Base-by-base conservation (phyloP, 2,888 invertebrate species). In the Pachliopta kotzebuea region DNA sequence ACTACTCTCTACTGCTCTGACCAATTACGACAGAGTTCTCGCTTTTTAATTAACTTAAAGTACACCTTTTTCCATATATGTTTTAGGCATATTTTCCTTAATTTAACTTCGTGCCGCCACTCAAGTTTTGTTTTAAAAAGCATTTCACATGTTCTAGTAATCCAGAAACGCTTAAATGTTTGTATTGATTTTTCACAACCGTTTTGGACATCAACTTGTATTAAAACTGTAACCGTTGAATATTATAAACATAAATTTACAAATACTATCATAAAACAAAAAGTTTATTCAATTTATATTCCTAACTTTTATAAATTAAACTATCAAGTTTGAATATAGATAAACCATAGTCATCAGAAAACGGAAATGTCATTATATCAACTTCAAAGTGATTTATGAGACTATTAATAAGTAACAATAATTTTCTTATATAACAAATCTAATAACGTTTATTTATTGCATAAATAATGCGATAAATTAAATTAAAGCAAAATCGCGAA, bases 21-120 rank as follows among this genome's bases (percentile, higher is more conserved):
- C 83, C 80, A 79, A 75, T 78, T 74, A 77, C 73, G 76, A 74
- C 72, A 72, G 65, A 75, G 76, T 74, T 69, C 74, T 62, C 62
- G 66, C 71, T 70, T n/a, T 20, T 70, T 72, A 65, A 69, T 70
- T 68, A 62, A 24, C 67, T 62, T 53, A 57, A 66, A 62, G 20
- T 59, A 53, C 24, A 59, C 56, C 65, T 24, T 62, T 59, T 55
- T 17, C 1, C 7, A 2, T 7, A 2, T n/a, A 50, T 0, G 2
- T 62, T 55, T 66, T 59, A 66, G 55, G 62, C 62, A 56, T 24
- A 59, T 42, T 66, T 56, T 62, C 50, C 54, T 21, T 37, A 18
- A 55, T 29, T 26, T 24, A 50, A 54, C 20, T 62, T 7, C 29
- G 20, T 9, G 31, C 20, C 6, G 26, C 1, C 26, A 26, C 23